Base-by-base conservation (phyloP, 2,888 invertebrate species). In the Endotricha flammealis region DNA sequence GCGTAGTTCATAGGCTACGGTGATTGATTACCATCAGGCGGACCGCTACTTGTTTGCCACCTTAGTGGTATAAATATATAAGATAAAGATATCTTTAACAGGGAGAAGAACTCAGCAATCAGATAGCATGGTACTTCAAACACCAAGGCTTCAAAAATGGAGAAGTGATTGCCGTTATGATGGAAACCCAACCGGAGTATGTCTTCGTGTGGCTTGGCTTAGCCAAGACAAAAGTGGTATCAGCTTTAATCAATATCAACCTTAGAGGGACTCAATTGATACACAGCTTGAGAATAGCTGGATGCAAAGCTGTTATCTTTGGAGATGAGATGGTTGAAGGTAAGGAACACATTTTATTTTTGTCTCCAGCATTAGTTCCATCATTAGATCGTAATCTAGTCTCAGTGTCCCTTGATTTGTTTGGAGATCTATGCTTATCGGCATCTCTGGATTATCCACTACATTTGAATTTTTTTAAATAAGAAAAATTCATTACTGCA, bases 231-330 rank as follows among this genome's bases (percentile, higher is more conserved):
- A 96, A 96, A 0, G 90, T 93, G 0, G 90, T 96, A 17, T 89
- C 93, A 0, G 96, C 99, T 0, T 89, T 99, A 32, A 96, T 99
- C 62, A 99, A 99, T 72, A 95, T 94, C 38, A 98, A 98, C 76
- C 90, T 97, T 57, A 90, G 94, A 28, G 91, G 94, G 42, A 90
- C 91, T 32, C 92, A 97, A 0, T 83, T 99, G 11, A 77, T 93
- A 22, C 99, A 99, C 78, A 97, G 97, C 46, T 91, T 99, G 32
- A 92, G 89, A n/a, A 91, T 96, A 8, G 95, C 96, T 0, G 91
- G 94, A 40, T 94, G 96, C 44, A 92, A 94, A 51, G 93, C 93
- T 0, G 83, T 98, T n/a, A 92, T 98, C 46, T 97, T 93, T 65
- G 93, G 93, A 14, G 88, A 88, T 29, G 92, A 93, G 66, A 88